Evolutionary conservation across 2,888 invertebrate genomes (phyloP).

Genomic region (Caenorhabditis sp.): DNA sequence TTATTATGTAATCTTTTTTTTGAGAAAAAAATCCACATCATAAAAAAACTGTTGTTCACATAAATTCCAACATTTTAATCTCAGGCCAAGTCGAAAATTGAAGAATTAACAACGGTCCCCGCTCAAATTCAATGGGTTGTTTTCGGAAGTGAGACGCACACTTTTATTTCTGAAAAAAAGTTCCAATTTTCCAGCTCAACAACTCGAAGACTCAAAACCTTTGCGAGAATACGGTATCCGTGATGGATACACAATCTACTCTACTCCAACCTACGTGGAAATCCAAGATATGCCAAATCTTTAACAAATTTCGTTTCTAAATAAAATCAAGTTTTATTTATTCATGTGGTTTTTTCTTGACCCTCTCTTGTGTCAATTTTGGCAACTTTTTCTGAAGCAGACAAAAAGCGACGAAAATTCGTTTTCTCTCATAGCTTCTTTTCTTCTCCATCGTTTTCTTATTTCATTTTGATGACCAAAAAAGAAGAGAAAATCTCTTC

Average conservation of each 20-base stretch:
- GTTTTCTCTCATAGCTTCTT: neutral
- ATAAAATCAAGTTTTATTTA: slow-evolving; percentile 16
- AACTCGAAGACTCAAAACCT: slow-evolving; percentile 37
- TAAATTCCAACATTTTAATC: slow-evolving; percentile 4
- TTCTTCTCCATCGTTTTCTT: slow-evolving; percentile 4
- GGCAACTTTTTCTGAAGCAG: slow-evolving; percentile 29
- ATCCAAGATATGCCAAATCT: slow-evolving; percentile 58
- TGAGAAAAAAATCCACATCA: too few relatives aligned
- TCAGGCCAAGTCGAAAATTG: slow-evolving; percentile 49
- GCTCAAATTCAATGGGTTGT: slow-evolving; percentile 50
- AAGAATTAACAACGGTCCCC: slow-evolving; percentile 45
- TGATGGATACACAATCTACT: slow-evolving; percentile 58
- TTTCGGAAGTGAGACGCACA: slow-evolving; percentile 47
- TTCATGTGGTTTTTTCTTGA: slow-evolving; percentile 44
- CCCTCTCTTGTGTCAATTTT: slow-evolving; percentile 38
- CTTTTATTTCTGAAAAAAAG: slow-evolving; percentile 3
- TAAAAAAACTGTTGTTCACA: too few relatives aligned
- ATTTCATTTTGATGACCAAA: slow-evolving; percentile 29
- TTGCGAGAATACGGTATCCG: slow-evolving; percentile 47
- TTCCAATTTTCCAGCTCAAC: slow-evolving; percentile 36
- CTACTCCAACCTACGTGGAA: slow-evolving; percentile 57
- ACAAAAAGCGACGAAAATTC: neutral
- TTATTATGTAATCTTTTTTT: too few relatives aligned
- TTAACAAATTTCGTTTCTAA: slow-evolving; percentile 13
- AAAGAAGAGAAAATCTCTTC: slow-evolving; percentile 29